These are phyloP conservation scores for Hemichromis elongatus DNA, from an alignment of 2,113 vertebrate genomes.

Conservation along the genomic window DNA sequence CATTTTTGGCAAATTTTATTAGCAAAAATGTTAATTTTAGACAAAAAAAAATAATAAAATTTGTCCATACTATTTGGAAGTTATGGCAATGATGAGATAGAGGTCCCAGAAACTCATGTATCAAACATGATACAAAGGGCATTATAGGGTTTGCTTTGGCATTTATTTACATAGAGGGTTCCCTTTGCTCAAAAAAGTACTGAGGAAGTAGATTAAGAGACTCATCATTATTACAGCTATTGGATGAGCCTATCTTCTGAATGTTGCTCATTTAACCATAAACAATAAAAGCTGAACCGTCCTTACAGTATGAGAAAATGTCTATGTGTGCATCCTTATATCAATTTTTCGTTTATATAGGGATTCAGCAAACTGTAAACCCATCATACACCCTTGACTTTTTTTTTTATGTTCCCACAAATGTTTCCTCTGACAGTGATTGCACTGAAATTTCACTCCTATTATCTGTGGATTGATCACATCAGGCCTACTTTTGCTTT, in stretches of 20 bases:
- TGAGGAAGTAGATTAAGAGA: not conserved
- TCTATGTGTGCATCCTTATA: not conserved
- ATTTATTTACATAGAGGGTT: not conserved
- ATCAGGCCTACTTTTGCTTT: slow-evolving; percentile 22
- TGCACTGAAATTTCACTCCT: slow-evolving; percentile 27
- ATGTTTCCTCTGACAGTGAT: slow-evolving; percentile 37
- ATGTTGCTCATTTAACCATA: not conserved
- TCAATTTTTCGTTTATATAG: not conserved
- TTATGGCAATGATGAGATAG: too few relatives aligned
- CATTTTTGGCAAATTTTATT: too few relatives aligned
- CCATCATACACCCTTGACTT: not conserved
- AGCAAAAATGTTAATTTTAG: too few relatives aligned
- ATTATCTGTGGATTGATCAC: slow-evolving; percentile 38
- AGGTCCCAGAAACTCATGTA: too few relatives aligned
- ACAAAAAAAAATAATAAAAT: too few relatives aligned
- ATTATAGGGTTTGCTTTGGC: not conserved
- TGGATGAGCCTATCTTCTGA: not conserved
- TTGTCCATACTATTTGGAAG: too few relatives aligned
- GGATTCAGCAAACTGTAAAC: not conserved
- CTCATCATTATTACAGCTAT: not conserved
- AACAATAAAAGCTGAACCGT: not conserved
- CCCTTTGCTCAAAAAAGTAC: not conserved
- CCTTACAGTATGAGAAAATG: not conserved
- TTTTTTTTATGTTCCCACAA: slow-evolving; percentile 8
- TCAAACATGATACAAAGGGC: too few relatives aligned